These are phyloP conservation scores for Plusia festucae DNA, from an alignment of 2,888 invertebrate species.

Conservation along the genomic window DNA sequence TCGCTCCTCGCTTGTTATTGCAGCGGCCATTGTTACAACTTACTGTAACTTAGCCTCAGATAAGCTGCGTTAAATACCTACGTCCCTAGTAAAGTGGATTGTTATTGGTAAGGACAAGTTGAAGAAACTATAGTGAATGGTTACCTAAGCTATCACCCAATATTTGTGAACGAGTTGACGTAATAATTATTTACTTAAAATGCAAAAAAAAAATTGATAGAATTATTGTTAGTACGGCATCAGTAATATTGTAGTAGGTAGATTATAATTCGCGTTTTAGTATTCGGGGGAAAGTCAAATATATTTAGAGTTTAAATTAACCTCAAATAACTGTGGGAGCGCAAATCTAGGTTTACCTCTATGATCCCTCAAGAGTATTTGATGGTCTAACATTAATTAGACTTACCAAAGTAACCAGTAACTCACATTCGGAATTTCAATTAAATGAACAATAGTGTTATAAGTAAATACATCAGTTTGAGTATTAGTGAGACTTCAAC, in stretches of 20 bases:
- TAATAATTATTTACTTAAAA: too few relatives aligned
- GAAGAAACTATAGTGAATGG: not conserved
- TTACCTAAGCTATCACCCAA: not conserved
- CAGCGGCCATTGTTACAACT: constrained; percentile 30
- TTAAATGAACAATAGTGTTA: constrained; percentile 26
- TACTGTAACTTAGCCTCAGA: not conserved
- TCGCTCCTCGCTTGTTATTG: constrained; percentile 47
- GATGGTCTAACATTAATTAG: not conserved
- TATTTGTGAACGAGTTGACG: not conserved
- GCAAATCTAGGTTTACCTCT: too few relatives aligned
- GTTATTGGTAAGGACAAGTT: not conserved
- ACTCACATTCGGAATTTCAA: constrained; percentile 9
- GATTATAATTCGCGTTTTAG: too few relatives aligned
- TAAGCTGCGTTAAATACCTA: not conserved
- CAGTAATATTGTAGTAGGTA: too few relatives aligned
- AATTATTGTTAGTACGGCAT: too few relatives aligned
- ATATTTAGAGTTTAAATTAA: not conserved
- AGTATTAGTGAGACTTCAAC: constrained; percentile 22
- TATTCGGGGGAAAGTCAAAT: too few relatives aligned
- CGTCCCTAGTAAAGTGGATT: not conserved
- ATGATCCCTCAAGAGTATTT: not conserved
- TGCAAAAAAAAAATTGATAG: too few relatives aligned
- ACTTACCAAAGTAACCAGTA: not conserved
- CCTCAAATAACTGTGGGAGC: not conserved
- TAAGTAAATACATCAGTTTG: constrained; percentile 23